Base-by-base conservation (phyloP, 2,113 vertebrate species). In the Rhea pennata region DNA sequence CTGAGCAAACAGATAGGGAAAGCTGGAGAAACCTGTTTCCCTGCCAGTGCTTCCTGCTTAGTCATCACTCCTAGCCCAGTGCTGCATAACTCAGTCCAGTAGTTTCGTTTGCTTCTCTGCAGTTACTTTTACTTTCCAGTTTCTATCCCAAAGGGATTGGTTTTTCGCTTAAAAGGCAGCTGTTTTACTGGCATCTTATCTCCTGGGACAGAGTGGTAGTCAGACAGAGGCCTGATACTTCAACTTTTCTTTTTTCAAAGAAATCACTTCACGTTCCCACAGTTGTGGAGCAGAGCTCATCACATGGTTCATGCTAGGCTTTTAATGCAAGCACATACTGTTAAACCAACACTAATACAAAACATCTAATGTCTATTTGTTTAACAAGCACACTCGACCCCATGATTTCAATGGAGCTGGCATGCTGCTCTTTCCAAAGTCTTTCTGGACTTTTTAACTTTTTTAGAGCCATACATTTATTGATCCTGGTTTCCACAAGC, bases 181-280 rank as follows among this genome's bases (percentile, higher is more conserved):
- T 75, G 15, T 46, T 70, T 44, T 73, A 39, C 48, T 65, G 84
- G n/a, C 0, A 0, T 51, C 14, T 0, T 3, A 23, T n/a, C n/a
- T 76, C 39, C 70, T 1, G 1, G 44, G 54, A 73, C 46, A 53
- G 27, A 70, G 15, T 61, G 65, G 51, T 56, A 77, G 42, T 42
- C 0, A 0, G 56, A 22, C 46, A 88, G 53, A 78, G 42, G 51
- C 59, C 77, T 31, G 69, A 6, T 48, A 82, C 87, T 62, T 79
- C 33, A 64, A 48, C 22, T 73, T 58, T 46, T 54, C 17, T 48
- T 53, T 58, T 54, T 42, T 56, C 33, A 61, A 66, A 10, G 3
- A 15, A 73, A 92, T 40, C 29, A 26, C 13, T 86, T 70, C 14
- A 21, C 5, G 10, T 26, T 67, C 44, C 78, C 67, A 16, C 21